Evolutionary conservation across 2,888 invertebrate genomes (phyloP).

Genomic region (Sminthurides aquaticus): DNA sequence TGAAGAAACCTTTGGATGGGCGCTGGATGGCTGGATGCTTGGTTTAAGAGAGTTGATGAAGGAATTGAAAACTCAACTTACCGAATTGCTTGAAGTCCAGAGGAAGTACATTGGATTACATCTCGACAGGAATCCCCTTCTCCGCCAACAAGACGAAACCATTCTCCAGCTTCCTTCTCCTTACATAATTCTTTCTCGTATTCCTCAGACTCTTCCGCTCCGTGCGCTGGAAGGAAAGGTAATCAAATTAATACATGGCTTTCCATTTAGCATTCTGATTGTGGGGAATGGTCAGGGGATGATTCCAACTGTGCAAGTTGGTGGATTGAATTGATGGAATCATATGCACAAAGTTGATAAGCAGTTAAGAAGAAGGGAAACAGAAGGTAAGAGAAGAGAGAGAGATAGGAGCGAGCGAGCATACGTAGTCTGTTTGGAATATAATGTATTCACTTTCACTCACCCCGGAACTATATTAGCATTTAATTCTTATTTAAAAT

Average conservation of each 20-base stretch:
- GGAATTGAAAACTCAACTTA: no score
- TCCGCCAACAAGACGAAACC: constrained; percentile 83
- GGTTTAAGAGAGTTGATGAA: no score
- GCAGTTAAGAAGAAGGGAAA: no score
- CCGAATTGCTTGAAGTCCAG: constrained; percentile 52
- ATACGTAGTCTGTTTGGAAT: no score
- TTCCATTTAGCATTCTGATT: not conserved
- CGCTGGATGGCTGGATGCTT: no score
- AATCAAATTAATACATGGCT: no score
- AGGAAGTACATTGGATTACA: constrained; percentile 90
- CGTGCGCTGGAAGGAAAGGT: not conserved
- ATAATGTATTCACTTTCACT: constrained; percentile 24
- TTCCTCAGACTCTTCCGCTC: constrained; percentile 67
- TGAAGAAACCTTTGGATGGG: no score
- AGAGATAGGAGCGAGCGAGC: no score
- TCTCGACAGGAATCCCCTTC: constrained; percentile 89
- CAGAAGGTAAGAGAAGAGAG: no score
- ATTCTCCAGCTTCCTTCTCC: constrained; percentile 90
- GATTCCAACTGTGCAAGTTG: no score
- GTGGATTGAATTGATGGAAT: no score
- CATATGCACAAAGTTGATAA: no score
- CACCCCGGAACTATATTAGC: constrained; percentile 23
- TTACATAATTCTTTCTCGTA: constrained; percentile 84
- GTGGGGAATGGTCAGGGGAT: not conserved
- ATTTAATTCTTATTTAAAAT: constrained; percentile 12